Percentiles rank a stretch among this genome's conserved stretches.
These are phyloP conservation scores for Microctenopoma stevenorrisi DNA, from an alignment of 2,797 vertebrate species.

Conservation along the genomic window DNA sequence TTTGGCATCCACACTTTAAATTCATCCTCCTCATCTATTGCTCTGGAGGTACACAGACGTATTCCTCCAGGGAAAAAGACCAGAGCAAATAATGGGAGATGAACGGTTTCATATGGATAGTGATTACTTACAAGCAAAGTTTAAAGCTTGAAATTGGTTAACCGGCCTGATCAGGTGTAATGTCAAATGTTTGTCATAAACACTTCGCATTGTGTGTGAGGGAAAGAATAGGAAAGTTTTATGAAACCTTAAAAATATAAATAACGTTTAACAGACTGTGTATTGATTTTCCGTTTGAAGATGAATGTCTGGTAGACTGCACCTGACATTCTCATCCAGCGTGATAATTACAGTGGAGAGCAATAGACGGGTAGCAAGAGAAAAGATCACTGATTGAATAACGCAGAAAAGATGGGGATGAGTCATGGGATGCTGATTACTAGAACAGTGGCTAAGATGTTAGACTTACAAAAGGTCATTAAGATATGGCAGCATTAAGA, in stretches of 20 bases:
- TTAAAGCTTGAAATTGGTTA: not conserved
- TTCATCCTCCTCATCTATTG: conserved; percentile 5
- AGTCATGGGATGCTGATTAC: conserved; percentile 77
- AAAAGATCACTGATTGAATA: conserved; percentile 78
- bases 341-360: conserved; percentile 78
- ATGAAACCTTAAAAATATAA: conserved; percentile 36
- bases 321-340: conserved; percentile 78
- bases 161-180: not conserved
- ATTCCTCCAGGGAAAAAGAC: not conserved
- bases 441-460: conserved; percentile 77
- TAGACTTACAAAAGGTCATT: conserved; percentile 74
- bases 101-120: too few relatives aligned
- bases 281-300: conserved; percentile 70
- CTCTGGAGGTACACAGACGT: not conserved
- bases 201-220: conserved; percentile 2
- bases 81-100: not conserved
- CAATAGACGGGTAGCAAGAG: conserved; percentile 64
- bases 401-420: conserved; percentile 71
- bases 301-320: conserved; percentile 67
- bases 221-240: conserved; percentile 40
- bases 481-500: conserved; percentile 71
- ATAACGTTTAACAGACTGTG: conserved; percentile 40
- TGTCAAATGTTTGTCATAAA: not conserved
- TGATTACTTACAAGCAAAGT: not conserved
- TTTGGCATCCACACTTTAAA: not conserved